Evolutionary conservation across 2,113 vertebrate genomes (phyloP).

Genomic region (Sinocyclocheilus anshuiensis): DNA sequence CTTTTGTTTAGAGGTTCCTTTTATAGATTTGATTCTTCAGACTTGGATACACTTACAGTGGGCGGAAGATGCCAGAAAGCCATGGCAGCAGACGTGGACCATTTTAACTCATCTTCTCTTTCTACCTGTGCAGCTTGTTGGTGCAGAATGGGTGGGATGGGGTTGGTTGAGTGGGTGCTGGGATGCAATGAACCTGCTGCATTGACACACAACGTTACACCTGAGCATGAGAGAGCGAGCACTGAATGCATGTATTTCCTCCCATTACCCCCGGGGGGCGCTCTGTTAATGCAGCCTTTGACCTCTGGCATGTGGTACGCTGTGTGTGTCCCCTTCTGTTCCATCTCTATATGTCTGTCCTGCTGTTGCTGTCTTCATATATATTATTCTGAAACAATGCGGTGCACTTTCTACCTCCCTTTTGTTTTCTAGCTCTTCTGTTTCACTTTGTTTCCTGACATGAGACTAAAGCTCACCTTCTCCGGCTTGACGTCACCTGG

Average conservation of each 20-base stretch:
- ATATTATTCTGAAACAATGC: conserved; percentile 61
- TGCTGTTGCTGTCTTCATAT: conserved; percentile 60
- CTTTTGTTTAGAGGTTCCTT: background rate
- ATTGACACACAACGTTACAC: conserved; percentile 64
- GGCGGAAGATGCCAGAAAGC: conserved; percentile 56
- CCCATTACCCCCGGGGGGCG: conserved; percentile 62
- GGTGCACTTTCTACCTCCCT: conserved; percentile 51
- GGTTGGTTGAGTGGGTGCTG: conserved; percentile 61
- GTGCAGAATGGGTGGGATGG: conserved; percentile 62
- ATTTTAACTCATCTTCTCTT: conserved; percentile 77
- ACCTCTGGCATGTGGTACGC: conserved; percentile 59
- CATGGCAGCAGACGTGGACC: conserved; percentile 62
- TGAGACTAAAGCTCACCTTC: conserved; percentile 68
- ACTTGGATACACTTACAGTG: background rate
- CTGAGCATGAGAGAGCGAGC: conserved; percentile 61
- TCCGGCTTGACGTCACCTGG: conserved; percentile 73
- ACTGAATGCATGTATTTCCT: conserved; percentile 71
- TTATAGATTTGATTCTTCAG: background rate
- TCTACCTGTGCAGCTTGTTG: conserved; percentile 73
- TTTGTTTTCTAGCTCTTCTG: conserved; percentile 49
- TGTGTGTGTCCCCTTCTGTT: conserved; percentile 57
- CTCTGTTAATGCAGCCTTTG: conserved; percentile 60
- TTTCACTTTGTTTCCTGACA: conserved; percentile 62
- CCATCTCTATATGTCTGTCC: conserved; percentile 45
- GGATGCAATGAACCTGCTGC: conserved; percentile 49